Conservation (phyloP, 1,140 invertebrate genomes). For the Caenorhabditis brenneri region DNA sequence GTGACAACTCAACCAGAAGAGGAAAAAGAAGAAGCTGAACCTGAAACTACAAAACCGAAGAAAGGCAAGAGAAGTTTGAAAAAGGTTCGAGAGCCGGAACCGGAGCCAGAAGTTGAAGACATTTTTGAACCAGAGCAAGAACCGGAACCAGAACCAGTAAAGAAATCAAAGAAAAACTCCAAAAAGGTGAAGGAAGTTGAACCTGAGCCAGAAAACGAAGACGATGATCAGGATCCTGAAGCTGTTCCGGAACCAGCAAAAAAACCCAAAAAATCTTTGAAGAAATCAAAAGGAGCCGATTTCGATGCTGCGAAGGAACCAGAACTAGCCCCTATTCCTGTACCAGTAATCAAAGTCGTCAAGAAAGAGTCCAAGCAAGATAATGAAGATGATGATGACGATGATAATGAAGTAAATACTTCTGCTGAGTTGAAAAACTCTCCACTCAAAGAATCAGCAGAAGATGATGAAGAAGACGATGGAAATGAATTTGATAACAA, state of each 20-base stretch:
- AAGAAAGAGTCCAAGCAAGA: neutral
- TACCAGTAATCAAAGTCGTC: neutral
- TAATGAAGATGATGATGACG: neutral
- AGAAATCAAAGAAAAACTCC: neutral
- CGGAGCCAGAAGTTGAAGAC: neutral
- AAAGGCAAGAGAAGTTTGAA: neutral
- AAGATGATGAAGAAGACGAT: neutral
- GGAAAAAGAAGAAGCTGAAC: neutral
- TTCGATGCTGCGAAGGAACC: neutral
- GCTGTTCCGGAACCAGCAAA: neutral
- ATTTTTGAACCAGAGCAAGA: slow-evolving; percentile 21
- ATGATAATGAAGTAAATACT: neutral
- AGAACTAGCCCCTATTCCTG: neutral
- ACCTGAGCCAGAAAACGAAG: slow-evolving; percentile 16
- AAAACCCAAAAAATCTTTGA: neutral
- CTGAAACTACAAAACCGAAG: neutral
- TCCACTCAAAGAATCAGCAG: neutral
- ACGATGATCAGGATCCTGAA: neutral
- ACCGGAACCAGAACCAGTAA: slow-evolving; percentile 44
- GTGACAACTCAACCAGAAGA: neutral
- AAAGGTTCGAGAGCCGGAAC: neutral
- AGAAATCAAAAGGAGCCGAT: neutral
- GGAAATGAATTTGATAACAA: slow-evolving; percentile 4
- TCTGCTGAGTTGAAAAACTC: neutral
- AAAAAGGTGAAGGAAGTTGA: slow-evolving; percentile 25